These are phyloP conservation scores for Lottia gigantea DNA, from an alignment of 2,888 invertebrate genomes.

Conservation along the genomic window DNA sequence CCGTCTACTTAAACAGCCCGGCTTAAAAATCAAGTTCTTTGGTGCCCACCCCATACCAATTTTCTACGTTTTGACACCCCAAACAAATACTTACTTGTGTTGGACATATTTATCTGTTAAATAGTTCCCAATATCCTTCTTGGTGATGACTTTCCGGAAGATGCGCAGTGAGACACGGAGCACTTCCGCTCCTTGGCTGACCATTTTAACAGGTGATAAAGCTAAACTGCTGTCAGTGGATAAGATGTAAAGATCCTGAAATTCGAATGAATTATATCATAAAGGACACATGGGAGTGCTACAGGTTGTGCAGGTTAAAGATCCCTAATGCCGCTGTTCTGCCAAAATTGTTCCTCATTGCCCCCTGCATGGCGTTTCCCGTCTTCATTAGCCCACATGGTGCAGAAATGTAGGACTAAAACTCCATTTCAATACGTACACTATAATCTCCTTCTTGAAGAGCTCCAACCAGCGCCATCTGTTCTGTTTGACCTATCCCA, in stretches of 20 bases:
- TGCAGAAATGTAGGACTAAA: no score
- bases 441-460: constrained; percentile 29
- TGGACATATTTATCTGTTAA: constrained; percentile 29
- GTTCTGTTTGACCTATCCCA: constrained; percentile 2
- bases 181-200: constrained; percentile 39
- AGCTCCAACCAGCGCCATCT: constrained; percentile 31
- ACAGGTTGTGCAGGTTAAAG: no score
- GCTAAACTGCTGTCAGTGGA: constrained; percentile 23
- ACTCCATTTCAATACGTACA: constrained; percentile 24
- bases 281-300: no score
- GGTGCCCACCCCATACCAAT: no score
- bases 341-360: no score
- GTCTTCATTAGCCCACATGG: no score
- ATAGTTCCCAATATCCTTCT: constrained; percentile 30
- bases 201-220: constrained; percentile 29
- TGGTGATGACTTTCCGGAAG: constrained; percentile 28
- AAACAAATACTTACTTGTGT: constrained; percentile 27
- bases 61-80: no score
- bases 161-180: constrained; percentile 34
- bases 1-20: no score
- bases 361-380: no score
- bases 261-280: neutral
- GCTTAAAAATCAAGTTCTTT: no score
- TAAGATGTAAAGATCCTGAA: constrained; percentile 37
- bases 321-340: no score